Evolutionary conservation across 2,113 vertebrate genomes (phyloP).

Genomic region (Riparia riparia): DNA sequence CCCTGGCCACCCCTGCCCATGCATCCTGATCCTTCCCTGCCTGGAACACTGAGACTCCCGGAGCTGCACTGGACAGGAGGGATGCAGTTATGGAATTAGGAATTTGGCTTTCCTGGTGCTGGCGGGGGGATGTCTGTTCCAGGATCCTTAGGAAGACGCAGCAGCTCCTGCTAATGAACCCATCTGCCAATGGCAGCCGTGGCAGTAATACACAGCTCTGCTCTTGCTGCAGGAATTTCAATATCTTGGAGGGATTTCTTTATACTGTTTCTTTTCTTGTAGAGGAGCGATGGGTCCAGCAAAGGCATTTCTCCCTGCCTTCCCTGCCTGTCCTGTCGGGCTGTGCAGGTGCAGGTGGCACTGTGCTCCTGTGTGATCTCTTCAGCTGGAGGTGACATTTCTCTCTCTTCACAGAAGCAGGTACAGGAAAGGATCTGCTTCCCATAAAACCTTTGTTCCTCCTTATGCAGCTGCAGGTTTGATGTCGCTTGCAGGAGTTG

Average conservation of each 20-base stretch:
- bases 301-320: neutral
- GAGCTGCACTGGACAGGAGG: fast-evolving
- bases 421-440: neutral
- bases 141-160: neutral
- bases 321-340: neutral
- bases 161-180: neutral
- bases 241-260: neutral
- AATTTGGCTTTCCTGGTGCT: neutral
- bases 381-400: neutral
- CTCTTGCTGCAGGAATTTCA: neutral
- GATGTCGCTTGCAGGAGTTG: slow-evolving; percentile 39
- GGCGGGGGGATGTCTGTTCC: neutral
- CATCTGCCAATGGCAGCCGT: neutral
- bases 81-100: fast-evolving
- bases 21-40: neutral
- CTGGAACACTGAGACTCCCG: neutral
- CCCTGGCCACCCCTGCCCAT: neutral
- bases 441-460: neutral
- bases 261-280: neutral
- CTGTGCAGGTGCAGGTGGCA: neutral
- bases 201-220: neutral
- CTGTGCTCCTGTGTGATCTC: neutral
- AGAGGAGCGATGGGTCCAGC: neutral
- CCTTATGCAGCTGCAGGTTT: slow-evolving; percentile 20
- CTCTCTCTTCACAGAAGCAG: neutral